Percentiles rank a stretch among this genome's conserved stretches.
phyloP scores from a whole-genome alignment of 1,140 invertebrate genomes.

The Physella acuta region DNA sequence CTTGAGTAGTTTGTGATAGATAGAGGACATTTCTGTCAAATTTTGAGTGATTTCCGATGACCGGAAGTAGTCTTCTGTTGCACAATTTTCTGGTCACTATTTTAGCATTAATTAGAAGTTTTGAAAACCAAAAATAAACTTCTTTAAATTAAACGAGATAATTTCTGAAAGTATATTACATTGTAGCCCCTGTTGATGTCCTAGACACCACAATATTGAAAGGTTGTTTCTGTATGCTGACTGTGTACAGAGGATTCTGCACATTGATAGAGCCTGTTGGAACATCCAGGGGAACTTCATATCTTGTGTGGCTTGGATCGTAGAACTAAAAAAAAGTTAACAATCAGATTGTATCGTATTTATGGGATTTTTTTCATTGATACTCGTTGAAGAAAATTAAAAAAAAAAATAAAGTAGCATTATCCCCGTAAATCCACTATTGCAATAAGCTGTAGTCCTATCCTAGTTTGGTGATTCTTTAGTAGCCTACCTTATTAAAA shows the following conservation, averaged over 20 bases:
- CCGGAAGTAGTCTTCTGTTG: no score
- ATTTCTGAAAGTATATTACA: conserved; percentile 49
- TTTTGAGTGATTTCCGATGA: no score
- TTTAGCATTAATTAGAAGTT: background rate
- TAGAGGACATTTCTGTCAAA: background rate
- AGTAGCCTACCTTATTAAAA: no score
- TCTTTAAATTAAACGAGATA: background rate
- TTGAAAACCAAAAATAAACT: background rate
- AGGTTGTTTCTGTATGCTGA: conserved; percentile 31
- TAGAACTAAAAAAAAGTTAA: conserved; percentile 43
- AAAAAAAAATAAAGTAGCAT: background rate
- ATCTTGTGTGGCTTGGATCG: conserved; percentile 48
- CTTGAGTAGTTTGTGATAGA: no score
- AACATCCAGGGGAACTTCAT: conserved; percentile 51
- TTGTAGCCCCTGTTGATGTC: conserved; percentile 41
- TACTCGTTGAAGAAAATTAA: background rate
- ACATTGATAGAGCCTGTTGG: conserved; percentile 22
- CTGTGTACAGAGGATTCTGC: conserved; percentile 35
- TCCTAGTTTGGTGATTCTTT: no score
- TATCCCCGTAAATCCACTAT: no score
- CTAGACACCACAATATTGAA: conserved; percentile 57
- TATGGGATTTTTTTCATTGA: background rate
- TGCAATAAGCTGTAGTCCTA: no score
- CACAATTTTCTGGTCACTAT: background rate
- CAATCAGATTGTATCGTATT: background rate